Percentiles rank a stretch among this genome's conserved stretches.
Conservation (phyloP, 1,140 invertebrate species). For the Bombus cullumanus region DNA sequence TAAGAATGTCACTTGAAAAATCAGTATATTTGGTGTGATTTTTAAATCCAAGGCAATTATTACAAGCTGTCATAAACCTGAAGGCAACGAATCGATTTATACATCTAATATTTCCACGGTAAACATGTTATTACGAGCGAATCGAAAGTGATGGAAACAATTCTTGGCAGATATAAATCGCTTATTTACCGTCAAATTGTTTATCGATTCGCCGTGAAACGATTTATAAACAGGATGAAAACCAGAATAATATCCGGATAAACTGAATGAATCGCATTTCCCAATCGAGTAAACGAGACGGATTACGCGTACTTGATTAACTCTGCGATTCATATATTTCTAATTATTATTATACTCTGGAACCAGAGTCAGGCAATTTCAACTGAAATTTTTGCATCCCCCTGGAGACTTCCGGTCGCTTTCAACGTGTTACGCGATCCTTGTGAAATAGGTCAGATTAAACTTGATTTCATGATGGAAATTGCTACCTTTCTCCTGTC, state of each 20-base stretch:
- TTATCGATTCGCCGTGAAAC: not conserved
- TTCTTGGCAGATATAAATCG: not conserved
- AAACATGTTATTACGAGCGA: not conserved
- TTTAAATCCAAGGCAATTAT: too few relatives aligned
- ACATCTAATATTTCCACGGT: not conserved
- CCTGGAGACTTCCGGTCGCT: not conserved
- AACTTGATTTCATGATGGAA: conserved; percentile 34
- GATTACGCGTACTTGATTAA: conserved; percentile 2
- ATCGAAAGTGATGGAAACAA: not conserved
- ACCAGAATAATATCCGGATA: conserved; percentile 1
- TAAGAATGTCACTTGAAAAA: not conserved
- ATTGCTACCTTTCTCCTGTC: conserved; percentile 34
- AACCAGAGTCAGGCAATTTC: not conserved
- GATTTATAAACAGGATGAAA: conserved; percentile 13
- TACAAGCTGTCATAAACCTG: not conserved
- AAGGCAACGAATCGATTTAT: not conserved
- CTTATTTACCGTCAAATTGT: not conserved
- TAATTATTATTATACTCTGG: not conserved
- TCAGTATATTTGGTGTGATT: too few relatives aligned
- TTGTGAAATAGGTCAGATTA: conserved; percentile 22
- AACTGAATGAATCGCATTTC: conserved; percentile 20
- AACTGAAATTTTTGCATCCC: not conserved
- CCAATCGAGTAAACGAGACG: conserved; percentile 1
- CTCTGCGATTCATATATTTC: not conserved
- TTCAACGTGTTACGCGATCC: too few relatives aligned